Evolutionary conservation across 2,113 vertebrate species (phyloP), one percentile per base, ranked within the genome.

Genomic region (Brienomyrus longianalis): DNA sequence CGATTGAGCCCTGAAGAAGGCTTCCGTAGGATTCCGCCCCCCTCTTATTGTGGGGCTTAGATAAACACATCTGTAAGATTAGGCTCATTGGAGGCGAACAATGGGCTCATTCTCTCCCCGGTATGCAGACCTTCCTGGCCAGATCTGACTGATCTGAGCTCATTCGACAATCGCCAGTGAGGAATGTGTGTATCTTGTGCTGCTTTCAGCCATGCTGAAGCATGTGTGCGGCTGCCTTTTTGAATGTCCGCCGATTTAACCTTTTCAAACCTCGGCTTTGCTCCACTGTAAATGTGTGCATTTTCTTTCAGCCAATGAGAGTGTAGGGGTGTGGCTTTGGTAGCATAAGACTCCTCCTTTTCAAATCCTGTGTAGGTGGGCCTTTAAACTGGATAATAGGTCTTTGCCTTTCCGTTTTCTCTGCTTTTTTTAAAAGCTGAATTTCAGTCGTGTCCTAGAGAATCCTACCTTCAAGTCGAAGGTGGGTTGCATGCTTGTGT

Each of bases 31-130:
- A 13, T 39, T 39, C 27, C 1, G 4, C 70, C 70, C 70, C 13
- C 2, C 35, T 77, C 35, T 86, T 86, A n/a, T 86, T 86, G 45
- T 21, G 45, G 45, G 1, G 39, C 48, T 86, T 86, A 27, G 45
- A 43, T 43, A 80, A 80, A 80, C 74, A 43, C 31, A 80, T 80
- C 83, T 86, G 83, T 48, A 51, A 80, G 74, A 80, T 80, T 80
- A 51, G 83, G 47, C 47, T 51, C 21, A 27, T 50, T 51, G 8
- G 48, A 23, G 3, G n/a, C 2, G 8, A 86, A 50, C 83, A 86
- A 86, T 50, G 83, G 48, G 13, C 83, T 50, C 48, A 86, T 48
- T 86, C 54, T 59, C 54, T 43, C 35, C 87, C 15, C 3, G 17
- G 35, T 54, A 31, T 45, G 13, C 17, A 7, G 21, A 39, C 50